Base-by-base conservation (phyloP, 2,113 vertebrate genomes). In the Microtus oregoni region DNA sequence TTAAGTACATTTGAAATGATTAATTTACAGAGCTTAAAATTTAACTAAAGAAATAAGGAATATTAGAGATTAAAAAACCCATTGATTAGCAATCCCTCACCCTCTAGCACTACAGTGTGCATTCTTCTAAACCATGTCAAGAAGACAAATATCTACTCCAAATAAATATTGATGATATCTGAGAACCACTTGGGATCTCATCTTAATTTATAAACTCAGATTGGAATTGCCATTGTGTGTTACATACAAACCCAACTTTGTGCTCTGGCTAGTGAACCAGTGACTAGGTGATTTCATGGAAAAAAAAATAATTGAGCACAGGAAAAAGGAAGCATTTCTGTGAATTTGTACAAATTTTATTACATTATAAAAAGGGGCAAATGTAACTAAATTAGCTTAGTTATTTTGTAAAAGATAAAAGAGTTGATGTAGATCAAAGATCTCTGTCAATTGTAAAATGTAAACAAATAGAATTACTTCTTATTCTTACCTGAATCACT, bases 21-120 rank as follows among this genome's bases (percentile, higher is more conserved):
- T 92, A 61, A 78, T 91, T 94, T 82, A 61, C 12, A 94, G 89
- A 93, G n/a, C n/a, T 38, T 4, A 95, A 93, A 96, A 52, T 32
- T 61, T 89, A 35, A 9, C 28, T 35, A 19, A 61, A 75, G 50
- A 8, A 58, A 68, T n/a, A 38, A 6, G 77, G 41, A 55, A 73
- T 91, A 30, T 79, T 89, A 72, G 50, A 83, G 35, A 1, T 58
- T 61, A n/a, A 93, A 93, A 52, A 90, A 4, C 73, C n/a, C 6
- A 35, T 32, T 82, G 7, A 5, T 86, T 77, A 94, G 17, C 58
- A 72, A 65, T 70, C 55, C 13, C 24, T 91, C 38, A 44, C n/a
- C 44, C 10, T 89, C 13, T 55, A 91, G 17, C 1, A 61, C 32
- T 61, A 32, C 6, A 7, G 24, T 86, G 17, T 82, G 50, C 26